Conservation (phyloP, 2,797 vertebrate genomes). For the Staurois parvus region DNA sequence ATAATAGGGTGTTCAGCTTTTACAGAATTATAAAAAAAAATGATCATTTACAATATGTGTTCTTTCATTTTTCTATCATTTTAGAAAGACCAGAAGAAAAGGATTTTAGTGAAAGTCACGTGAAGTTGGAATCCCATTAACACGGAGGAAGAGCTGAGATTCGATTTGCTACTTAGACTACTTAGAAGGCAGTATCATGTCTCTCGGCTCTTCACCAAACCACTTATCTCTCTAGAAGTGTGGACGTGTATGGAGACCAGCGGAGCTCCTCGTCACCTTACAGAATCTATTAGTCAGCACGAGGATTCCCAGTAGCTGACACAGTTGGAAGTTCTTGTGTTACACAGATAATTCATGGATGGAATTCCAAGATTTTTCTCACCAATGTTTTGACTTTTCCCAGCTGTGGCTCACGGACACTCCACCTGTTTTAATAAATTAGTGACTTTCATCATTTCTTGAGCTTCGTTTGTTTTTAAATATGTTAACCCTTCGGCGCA, state of each 20-base stretch:
- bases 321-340: constrained; percentile 58
- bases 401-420: constrained; percentile 46
- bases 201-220: constrained; percentile 19
- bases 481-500: constrained; percentile 7
- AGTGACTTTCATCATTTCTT: constrained; percentile 42
- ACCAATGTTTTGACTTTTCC: constrained; percentile 48
- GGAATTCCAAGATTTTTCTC: constrained; percentile 52
- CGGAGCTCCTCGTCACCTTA: constrained; percentile 25
- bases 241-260: background rate
- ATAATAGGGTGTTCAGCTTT: too few relatives aligned
- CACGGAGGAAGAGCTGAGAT: background rate
- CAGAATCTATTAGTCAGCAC: constrained; percentile 7
- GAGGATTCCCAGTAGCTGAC: constrained; percentile 58
- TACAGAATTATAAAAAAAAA: background rate
- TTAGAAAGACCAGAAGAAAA: background rate
- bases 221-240: constrained; percentile 39
- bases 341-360: constrained; percentile 58
- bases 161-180: background rate
- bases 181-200: constrained; percentile 19
- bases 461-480: constrained; percentile 31
- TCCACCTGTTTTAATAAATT: constrained; percentile 61
- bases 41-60: background rate
- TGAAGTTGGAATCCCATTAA: background rate
- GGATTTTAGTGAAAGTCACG: background rate
- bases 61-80: background rate